Evolutionary conservation across 2,113 vertebrate species (phyloP).

Genomic region (Callionymus lyra): DNA sequence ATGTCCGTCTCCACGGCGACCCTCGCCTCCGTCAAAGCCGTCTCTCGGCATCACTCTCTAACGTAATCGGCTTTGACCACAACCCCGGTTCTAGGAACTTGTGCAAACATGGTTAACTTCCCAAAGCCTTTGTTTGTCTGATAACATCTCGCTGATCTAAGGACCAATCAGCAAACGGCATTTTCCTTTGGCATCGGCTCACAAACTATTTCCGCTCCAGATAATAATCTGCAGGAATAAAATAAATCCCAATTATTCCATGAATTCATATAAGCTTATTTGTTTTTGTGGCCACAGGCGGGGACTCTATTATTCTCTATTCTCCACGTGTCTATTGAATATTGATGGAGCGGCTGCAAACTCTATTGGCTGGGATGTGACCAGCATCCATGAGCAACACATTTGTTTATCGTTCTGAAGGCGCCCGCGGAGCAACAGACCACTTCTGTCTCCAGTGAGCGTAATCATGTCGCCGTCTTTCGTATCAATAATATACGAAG

Average conservation of each 20-base stretch:
- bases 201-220: conserved; percentile 29
- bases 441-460: too few species aligned
- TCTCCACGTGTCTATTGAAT: conserved; percentile 29
- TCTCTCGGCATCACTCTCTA: conserved; percentile 29
- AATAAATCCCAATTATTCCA: conserved; percentile 20
- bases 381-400: conserved; percentile 20
- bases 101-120: conserved; percentile 12
- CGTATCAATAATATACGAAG: too few species aligned
- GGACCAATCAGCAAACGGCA: not conserved
- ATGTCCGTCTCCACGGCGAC: conserved; percentile 40
- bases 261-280: conserved; percentile 27
- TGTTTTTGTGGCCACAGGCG: conserved; percentile 13
- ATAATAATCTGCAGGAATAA: conserved; percentile 26
- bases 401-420: conserved; percentile 18
- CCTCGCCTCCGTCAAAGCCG: conserved; percentile 45
- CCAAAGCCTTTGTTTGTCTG: conserved; percentile 8
- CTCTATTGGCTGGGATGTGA: conserved; percentile 45
- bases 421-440: conserved; percentile 13
- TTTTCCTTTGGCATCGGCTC: not conserved
- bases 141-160: conserved; percentile 4
- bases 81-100: conserved; percentile 26
- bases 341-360: conserved; percentile 34
- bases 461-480: too few species aligned
- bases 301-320: conserved; percentile 18
- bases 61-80: conserved; percentile 51